A percentile compares a stretch with the other conserved stretches of the same genome.
Conservation (phyloP, 92 coral and sea anemone genomes). For the Epizoanthus stellaris region DNA sequence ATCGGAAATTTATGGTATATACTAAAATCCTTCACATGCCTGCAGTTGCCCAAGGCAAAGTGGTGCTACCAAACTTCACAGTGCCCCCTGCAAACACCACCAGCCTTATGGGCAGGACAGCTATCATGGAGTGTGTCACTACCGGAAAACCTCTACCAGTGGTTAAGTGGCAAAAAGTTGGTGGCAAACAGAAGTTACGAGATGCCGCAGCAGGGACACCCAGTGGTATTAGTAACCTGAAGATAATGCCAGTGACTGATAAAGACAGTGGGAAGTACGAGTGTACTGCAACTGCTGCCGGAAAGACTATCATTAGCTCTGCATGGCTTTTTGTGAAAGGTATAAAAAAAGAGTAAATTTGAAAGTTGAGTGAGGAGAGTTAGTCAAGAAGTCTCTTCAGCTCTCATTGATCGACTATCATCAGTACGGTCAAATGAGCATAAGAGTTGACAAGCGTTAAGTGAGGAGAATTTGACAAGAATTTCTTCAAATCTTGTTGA, state of each 20-base stretch:
- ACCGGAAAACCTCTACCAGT: slow-evolving; percentile 75
- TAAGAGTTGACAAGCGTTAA: no score
- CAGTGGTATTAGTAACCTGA: slow-evolving; percentile 64
- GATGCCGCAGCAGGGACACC: slow-evolving; percentile 19
- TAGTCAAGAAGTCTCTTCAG: no score
- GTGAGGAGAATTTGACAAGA: no score
- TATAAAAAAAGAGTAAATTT: background rate
- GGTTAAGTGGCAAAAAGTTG: slow-evolving; percentile 73
- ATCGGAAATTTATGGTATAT: no score
- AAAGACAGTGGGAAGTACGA: slow-evolving; percentile 79
- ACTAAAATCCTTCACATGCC: background rate
- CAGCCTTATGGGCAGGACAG: slow-evolving; percentile 56
- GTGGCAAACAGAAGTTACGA: background rate
- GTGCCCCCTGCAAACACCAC: slow-evolving; percentile 64
- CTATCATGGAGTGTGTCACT: slow-evolving; percentile 79
- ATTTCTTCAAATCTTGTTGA: no score
- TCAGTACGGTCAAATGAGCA: no score
- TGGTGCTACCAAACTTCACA: slow-evolving; percentile 29
- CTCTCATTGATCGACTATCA: no score
- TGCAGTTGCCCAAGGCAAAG: slow-evolving; percentile 15
- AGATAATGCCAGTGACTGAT: slow-evolving; percentile 50
- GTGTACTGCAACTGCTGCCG: slow-evolving; percentile 75
- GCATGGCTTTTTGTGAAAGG: slow-evolving; percentile 82
- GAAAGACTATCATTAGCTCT: slow-evolving; percentile 65
- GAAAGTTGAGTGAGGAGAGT: no score